These are phyloP conservation scores for Protosalanx chinensis DNA, from an alignment of 2,797 vertebrate species.

Conservation along the genomic window DNA sequence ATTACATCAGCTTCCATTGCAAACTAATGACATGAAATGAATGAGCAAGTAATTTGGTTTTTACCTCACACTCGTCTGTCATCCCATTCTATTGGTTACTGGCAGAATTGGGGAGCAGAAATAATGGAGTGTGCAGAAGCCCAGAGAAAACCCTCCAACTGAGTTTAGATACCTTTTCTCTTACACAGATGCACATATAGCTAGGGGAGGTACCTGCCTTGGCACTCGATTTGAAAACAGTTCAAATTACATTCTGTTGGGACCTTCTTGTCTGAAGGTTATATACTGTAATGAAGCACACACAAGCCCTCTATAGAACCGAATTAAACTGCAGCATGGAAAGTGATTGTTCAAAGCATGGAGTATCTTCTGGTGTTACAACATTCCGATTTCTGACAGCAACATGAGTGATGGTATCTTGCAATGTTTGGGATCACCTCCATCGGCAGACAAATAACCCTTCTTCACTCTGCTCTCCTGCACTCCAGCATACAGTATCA, in stretches of 20 bases:
- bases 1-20: constrained; percentile 10
- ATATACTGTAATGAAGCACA: no score
- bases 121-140: not conserved
- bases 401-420: not conserved
- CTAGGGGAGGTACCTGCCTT: no score
- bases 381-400: not conserved
- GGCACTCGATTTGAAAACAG: no score
- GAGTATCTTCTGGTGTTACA: not conserved
- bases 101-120: not conserved
- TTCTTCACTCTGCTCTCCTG: not conserved
- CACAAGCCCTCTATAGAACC: no score
- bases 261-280: no score
- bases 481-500: not conserved
- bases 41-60: constrained; percentile 16
- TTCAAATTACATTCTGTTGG: no score
- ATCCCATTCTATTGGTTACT: no score
- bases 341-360: not conserved
- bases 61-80: not conserved
- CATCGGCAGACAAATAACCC: not conserved
- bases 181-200: no score
- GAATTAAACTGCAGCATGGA: not conserved
- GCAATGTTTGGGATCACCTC: not conserved
- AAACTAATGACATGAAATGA: constrained; percentile 15
- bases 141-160: not conserved
- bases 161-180: not conserved